Base-by-base conservation (phyloP, 1,140 invertebrate species). In the Saccostrea glomerata region DNA sequence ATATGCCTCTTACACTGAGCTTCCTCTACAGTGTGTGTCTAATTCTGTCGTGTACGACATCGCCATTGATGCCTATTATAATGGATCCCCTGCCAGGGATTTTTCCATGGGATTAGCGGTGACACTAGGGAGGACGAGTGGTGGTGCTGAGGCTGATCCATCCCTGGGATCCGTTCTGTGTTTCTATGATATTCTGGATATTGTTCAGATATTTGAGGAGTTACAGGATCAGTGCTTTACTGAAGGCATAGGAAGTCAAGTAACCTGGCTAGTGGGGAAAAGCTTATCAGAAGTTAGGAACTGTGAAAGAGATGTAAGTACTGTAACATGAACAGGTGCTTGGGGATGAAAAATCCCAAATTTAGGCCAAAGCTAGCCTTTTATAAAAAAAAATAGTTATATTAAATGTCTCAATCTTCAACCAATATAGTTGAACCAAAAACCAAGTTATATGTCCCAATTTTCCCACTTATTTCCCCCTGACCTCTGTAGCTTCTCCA, bases 1-100 rank as follows among this genome's bases (percentile, higher is more conserved):
- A 40, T 89, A 87, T 82, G 66, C 86, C 12, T 89, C 86, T 0
- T 87, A 89, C 40, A 85, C 86, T n/a, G 89, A 89, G n/a, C 36
- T 87, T 1, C 86, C 88, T 17, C 17, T 89, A 36, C 84, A 89
- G 66, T 89, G 86, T 40, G 2, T n/a, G 55, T 54, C 40, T 25
- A 58, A 84, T 13, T 84, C 60, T 9, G 40, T 87, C 23, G 86
- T 63, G 3, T 87, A 89, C n/a, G 54, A 87, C 17, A 85, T 89
- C 20, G 89, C 86, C 54, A 87, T 86, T 11, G 86, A 70, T 66
- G 89, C 89, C 7, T 85, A 73, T 47, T 66, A 87, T 58, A 55
- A 25, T 7, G 54, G n/a, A 56, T 85, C 86, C 12, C 5, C 0
- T 12, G n/a, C 20, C n/a, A 70, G 17, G 56, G 70, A 60, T 73